Percentiles rank a stretch among this genome's conserved stretches.
Evolutionary conservation across 1,140 invertebrate species (phyloP).

Genomic region (Zaprionus capensis): DNA sequence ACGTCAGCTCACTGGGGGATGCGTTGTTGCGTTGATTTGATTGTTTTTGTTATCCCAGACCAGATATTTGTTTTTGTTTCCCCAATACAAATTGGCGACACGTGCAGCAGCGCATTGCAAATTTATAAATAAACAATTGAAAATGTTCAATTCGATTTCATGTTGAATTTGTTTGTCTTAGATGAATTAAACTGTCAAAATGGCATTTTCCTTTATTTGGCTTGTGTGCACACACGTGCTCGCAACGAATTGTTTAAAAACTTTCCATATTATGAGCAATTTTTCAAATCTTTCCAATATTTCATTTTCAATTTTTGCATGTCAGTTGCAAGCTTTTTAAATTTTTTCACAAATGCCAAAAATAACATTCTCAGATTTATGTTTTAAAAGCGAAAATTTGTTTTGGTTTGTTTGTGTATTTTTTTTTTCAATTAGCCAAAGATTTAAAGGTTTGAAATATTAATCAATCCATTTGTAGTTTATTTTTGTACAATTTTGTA

Average conservation of each 20-base stretch:
- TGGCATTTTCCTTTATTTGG: constrained; percentile 36
- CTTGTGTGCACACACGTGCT: constrained; percentile 17
- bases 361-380: constrained; percentile 63
- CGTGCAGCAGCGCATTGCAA: constrained; percentile 42
- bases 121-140: constrained; percentile 50
- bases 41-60: constrained; percentile 7
- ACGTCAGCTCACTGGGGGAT: constrained; percentile 70
- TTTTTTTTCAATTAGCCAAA: constrained; percentile 62
- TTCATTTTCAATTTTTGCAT: constrained; percentile 17
- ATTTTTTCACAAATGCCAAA: constrained; percentile 66
- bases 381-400: not conserved
- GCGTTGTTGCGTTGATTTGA: constrained; percentile 19
- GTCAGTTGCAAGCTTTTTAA: constrained; percentile 45
- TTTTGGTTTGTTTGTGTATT: constrained; percentile 45
- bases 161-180: constrained; percentile 10
- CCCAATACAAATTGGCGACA: constrained; percentile 37
- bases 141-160: constrained; percentile 32
- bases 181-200: constrained; percentile 32
- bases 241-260: constrained; percentile 27
- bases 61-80: constrained; percentile 31
- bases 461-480: constrained; percentile 54
- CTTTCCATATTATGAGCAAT: constrained; percentile 64
- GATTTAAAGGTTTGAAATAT: constrained; percentile 37
- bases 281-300: constrained; percentile 40
- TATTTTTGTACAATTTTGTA: constrained; percentile 12